Evolutionary conservation across 2,113 vertebrate species (phyloP), one percentile per base, ranked within the genome.

Genomic region (Pachyramphus minor): DNA sequence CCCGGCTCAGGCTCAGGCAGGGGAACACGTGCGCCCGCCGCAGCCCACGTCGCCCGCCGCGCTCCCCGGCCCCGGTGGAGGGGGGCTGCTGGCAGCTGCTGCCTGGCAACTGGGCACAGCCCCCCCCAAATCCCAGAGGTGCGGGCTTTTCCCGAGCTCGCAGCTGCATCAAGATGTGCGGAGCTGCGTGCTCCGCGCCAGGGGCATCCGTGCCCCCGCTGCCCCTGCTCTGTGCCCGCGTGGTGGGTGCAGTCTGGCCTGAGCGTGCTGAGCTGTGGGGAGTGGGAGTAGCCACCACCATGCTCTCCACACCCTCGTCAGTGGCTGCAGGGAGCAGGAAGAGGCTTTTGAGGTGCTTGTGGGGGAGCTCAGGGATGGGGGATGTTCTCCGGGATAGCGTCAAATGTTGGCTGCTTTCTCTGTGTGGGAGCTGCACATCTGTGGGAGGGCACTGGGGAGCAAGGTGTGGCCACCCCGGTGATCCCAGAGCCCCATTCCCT

Each of bases 1-100:
- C 77, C 96, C 84, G 41, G 91, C 89, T 96, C 96, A 92, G 93
- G 93, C 95, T 96, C 96, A 92, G 93, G 93, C 95, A 93, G 80
- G 89, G 96, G 67, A 92, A 96, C 96, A 94, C 95, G 93, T 96
- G 96, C 45, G 59, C 93, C 95, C 90, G 55, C 55, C 55, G 33
- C 58, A 60, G 87, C 92, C 63, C 72, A 82, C 92, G 22, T 41
- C 52, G 50, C 85, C 84, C 13, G 63, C 86, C 82, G 21, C 6
- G 64, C 66, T 64, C 59, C 63, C 63, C 25, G 2, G 91, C 81
- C 85, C 66, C 2, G 47, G 22, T 1, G 2, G 12, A 92, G 90
- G 93, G 93, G 93, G 80, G 75, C 89, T 92, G 63, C 89, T 12
- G 1, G 80, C 86, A 89, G 72, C 76, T 66, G 93, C 93, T 96